A percentile compares a stretch with the other conserved stretches of the same genome.
Conservation (phyloP, 1,140 invertebrate genomes). For the Caenorhabditis tropicalis region DNA sequence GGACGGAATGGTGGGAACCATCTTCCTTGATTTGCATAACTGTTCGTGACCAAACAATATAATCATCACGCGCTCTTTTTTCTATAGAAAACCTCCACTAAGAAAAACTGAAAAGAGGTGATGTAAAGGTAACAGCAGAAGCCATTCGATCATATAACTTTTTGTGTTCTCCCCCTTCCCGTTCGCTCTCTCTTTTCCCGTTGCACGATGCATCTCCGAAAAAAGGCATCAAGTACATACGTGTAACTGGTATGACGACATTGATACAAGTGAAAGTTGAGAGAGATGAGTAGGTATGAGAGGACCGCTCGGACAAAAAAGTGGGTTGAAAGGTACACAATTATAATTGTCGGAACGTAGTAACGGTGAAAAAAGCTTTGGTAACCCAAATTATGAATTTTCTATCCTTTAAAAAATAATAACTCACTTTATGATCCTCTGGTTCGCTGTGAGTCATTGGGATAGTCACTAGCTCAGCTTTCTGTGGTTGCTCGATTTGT, state of each 20-base stretch:
- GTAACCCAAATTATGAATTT: background rate
- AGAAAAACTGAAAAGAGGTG: background rate
- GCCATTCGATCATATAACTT: conserved; percentile 19
- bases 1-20: conserved; percentile 36
- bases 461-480: background rate
- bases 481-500: background rate
- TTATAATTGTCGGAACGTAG: conserved; percentile 5
- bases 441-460: background rate
- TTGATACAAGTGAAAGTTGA: conserved; percentile 34
- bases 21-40: conserved; percentile 24
- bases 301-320: conserved; percentile 26
- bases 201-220: conserved; percentile 36
- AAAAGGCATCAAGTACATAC: conserved; percentile 41
- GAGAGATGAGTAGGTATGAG: conserved; percentile 1
- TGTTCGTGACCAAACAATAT: conserved; percentile 44
- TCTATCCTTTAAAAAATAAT: background rate
- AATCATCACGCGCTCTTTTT: conserved; percentile 19
- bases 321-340: background rate
- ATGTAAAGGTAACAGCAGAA: background rate
- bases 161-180: background rate
- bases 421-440: conserved; percentile 27
- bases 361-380: too few relatives aligned
- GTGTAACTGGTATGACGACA: conserved; percentile 43
- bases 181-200: background rate
- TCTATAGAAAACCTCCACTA: too few relatives aligned